Percentiles rank a stretch among this genome's conserved stretches.
phyloP scores from a whole-genome alignment of 1,140 invertebrate genomes.

The Acromyrmex echinatior region DNA sequence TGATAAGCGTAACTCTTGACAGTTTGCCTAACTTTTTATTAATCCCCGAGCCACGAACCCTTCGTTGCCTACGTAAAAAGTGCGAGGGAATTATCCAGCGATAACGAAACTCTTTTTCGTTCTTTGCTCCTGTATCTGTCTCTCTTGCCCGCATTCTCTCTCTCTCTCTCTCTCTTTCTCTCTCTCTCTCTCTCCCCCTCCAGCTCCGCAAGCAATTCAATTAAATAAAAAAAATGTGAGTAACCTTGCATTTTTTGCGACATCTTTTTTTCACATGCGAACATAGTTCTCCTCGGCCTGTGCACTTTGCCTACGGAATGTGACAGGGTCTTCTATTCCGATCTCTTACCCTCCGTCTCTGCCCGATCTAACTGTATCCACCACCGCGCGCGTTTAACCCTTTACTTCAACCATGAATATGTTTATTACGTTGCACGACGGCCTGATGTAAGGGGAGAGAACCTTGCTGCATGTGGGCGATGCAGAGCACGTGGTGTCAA shows the following conservation, averaged over 20 bases:
- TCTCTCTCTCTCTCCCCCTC: background rate
- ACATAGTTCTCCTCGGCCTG: conserved; percentile 59
- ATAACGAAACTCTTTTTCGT: conserved; percentile 67
- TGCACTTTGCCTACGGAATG: conserved; percentile 79
- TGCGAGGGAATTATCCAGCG: conserved; percentile 63
- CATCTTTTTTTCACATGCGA: conserved; percentile 71
- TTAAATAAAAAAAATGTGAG: conserved; percentile 70
- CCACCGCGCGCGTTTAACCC: conserved; percentile 22
- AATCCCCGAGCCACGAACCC: conserved; percentile 42
- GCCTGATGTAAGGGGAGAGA: conserved; percentile 65
- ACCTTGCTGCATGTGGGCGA: conserved; percentile 66
- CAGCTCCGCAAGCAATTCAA: conserved; percentile 33
- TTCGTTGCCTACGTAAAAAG: conserved; percentile 62
- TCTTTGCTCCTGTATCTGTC: background rate
- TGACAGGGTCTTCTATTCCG: conserved; percentile 69
- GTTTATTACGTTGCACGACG: conserved; percentile 75
- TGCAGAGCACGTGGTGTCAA: conserved; percentile 62
- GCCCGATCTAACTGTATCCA: conserved; percentile 16
- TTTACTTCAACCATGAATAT: conserved; percentile 76
- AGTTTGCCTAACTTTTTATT: conserved; percentile 68
- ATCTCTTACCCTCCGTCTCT: conserved; percentile 30
- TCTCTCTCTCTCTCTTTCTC: background rate
- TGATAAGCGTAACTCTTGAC: conserved; percentile 65
- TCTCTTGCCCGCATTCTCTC: background rate
- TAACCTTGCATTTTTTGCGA: conserved; percentile 82